Conservation (phyloP, 2,113 vertebrate species). For the Dipodomys spectabilis region DNA sequence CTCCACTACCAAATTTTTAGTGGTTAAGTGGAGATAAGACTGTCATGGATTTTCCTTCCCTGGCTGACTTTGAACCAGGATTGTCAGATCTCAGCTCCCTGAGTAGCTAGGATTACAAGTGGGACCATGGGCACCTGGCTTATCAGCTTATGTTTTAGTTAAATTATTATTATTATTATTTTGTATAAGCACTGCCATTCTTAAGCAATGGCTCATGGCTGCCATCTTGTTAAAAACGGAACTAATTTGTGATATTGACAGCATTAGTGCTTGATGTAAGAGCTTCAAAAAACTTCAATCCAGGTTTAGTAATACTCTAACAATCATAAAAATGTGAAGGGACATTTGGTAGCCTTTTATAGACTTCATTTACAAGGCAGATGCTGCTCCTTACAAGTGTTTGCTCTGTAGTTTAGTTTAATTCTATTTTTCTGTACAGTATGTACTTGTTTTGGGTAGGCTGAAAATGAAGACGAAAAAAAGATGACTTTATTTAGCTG, state of each 20-base stretch:
- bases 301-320: slow-evolving; percentile 80
- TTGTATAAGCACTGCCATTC: neutral
- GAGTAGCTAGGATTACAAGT: no score
- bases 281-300: slow-evolving; percentile 66
- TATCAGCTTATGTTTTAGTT: no score
- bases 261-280: slow-evolving; percentile 72
- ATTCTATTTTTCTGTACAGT: slow-evolving; percentile 82
- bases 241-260: slow-evolving; percentile 80
- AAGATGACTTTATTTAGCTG: slow-evolving; percentile 82
- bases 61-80: no score
- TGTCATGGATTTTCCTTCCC: no score
- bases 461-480: slow-evolving; percentile 81
- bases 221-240: slow-evolving; percentile 76
- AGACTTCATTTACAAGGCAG: slow-evolving; percentile 84
- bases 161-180: neutral
- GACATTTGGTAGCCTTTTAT: slow-evolving; percentile 84
- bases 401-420: slow-evolving; percentile 79
- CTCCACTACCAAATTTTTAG: no score
- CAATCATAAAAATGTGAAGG: slow-evolving; percentile 78
- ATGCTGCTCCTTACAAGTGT: slow-evolving; percentile 81
- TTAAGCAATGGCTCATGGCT: neutral
- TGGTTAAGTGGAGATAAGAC: no score
- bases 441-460: slow-evolving; percentile 84
- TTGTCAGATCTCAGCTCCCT: no score
- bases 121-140: no score